phyloP scores from a whole-genome alignment of 2,888 invertebrate species.

The Seira musarum region DNA sequence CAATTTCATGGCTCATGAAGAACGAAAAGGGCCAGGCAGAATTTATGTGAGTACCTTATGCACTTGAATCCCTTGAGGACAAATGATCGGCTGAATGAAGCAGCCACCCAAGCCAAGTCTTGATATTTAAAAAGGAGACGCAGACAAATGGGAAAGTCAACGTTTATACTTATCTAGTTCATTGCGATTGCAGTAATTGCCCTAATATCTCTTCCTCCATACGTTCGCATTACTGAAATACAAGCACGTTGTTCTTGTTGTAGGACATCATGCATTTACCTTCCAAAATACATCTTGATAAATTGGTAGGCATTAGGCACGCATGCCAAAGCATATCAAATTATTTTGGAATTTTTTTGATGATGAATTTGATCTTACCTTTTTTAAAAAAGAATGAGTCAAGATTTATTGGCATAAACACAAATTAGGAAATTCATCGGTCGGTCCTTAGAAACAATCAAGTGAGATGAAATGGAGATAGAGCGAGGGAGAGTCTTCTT shows the following conservation, averaged over 20 bases:
- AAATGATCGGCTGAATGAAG: neutral
- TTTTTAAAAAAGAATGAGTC: neutral
- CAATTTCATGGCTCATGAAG: neutral
- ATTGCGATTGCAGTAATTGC: constrained; percentile 4
- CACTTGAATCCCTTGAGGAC: neutral
- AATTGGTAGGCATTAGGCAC: neutral
- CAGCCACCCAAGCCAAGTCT: neutral
- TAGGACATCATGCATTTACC: neutral
- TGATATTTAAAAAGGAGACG: neutral
- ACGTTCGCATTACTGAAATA: neutral
- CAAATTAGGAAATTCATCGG: neutral
- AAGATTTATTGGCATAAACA: constrained; percentile 1
- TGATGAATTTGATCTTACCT: constrained; percentile 3
- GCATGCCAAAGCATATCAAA: neutral
- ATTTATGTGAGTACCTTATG: constrained; percentile 4
- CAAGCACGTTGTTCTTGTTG: no score
- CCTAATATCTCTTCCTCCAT: constrained; percentile 5
- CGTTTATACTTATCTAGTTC: constrained; percentile 4
- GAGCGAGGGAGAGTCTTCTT: neutral
- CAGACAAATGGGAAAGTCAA: neutral
- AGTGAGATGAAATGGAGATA: neutral
- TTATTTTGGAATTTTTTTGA: neutral
- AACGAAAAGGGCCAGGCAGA: neutral
- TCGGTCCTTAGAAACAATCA: no score
- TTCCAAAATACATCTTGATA: neutral